Evolutionary conservation across 1,140 invertebrate species (phyloP), one percentile per base, ranked within the genome.

Genomic region (Drosophila auraria): DNA sequence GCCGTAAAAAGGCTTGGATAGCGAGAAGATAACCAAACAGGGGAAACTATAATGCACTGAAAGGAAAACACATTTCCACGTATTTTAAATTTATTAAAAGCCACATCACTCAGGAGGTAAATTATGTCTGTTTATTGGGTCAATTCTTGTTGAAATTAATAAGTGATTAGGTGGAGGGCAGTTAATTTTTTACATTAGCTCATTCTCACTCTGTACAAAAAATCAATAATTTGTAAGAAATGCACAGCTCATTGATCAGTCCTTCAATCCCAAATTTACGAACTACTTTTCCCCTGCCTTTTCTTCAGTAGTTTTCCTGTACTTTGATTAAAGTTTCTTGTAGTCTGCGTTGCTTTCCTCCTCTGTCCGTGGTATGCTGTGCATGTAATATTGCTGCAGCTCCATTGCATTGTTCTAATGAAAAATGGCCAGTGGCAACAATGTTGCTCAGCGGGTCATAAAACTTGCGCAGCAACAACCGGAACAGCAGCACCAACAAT

Each of bases 401-500:
- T 78, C 45, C 64, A 53, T 78, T 81, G 82, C 82, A 78, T 84
- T 86, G 82, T 84, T 78, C 82, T 78, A 81, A 84, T 84, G 82
- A 84, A 84, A 84, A 84, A 84, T 84, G 60, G 78, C 78, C 73
- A 82, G 61, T 50, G 78, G 78, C 82, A 84, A 84, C 78, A 86
- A 78, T 84, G 78, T 84, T 86, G 73, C 82, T 86, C 66, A 49
- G 82, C 82, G 82, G 78, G 82, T 84, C 82, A 86, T 86, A 84
- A 86, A 84, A 84, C 78, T 86, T 83, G 73, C 49, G 42, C 63
- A 73, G 33, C 82, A 72, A 63, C 65, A 69, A 66, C 75, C 60
- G 68, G 60, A 75, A 56, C 50, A 82, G 42, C 78, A 60, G 42
- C 78, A 71, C 36, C 47, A 76, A 25, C 51, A 64, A 60, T 44